phyloP scores from a whole-genome alignment of 2,797 vertebrate genomes.

The Micromesistius poutassou region DNA sequence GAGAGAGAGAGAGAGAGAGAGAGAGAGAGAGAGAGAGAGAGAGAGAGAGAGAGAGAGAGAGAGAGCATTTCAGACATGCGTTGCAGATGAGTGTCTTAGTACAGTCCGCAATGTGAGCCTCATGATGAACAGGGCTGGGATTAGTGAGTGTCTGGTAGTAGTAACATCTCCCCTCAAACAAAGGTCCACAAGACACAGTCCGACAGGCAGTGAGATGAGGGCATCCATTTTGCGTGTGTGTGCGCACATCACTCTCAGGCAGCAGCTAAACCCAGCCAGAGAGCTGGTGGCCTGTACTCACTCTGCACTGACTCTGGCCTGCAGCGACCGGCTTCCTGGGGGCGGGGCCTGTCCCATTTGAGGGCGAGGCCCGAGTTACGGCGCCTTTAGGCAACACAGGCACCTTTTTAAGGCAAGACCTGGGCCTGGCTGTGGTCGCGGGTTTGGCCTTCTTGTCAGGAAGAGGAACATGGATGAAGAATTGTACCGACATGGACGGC shows the following conservation, averaged over 20 bases:
- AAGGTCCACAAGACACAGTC: not conserved
- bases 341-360: slow-evolving; percentile 72
- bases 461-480: slow-evolving; percentile 42
- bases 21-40: no score
- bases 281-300: slow-evolving; percentile 68
- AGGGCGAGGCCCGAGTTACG: slow-evolving; percentile 68
- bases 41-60: not conserved
- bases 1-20: not conserved
- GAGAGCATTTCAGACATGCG: not conserved
- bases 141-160: not conserved
- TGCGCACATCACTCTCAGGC: not conserved
- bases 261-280: not conserved
- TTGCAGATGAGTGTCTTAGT: not conserved
- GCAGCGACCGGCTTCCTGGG: slow-evolving; percentile 69
- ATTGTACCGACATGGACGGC: not conserved
- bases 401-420: slow-evolving; percentile 72
- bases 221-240: slow-evolving; percentile 1
- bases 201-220: not conserved
- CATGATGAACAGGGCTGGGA: not conserved
- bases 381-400: slow-evolving; percentile 71
- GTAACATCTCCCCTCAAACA: not conserved
- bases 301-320: slow-evolving; percentile 69
- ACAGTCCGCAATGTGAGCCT: not conserved
- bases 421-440: slow-evolving; percentile 75
- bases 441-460: slow-evolving; percentile 76